Conservation (phyloP, 2,113 vertebrate genomes). For the Riparia riparia region DNA sequence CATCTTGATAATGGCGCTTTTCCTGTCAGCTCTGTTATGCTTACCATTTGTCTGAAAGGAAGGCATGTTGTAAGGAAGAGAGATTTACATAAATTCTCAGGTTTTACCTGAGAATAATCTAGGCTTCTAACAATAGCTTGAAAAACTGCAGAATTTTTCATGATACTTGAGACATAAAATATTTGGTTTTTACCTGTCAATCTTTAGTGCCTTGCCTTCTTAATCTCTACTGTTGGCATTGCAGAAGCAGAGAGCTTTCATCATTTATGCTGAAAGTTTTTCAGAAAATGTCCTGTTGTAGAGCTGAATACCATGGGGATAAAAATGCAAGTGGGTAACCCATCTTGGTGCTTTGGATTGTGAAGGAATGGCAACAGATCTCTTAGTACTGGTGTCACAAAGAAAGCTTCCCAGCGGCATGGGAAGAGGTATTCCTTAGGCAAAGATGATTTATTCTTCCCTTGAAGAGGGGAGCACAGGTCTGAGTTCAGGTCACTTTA, state of each 20-base stretch:
- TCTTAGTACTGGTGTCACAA: not conserved
- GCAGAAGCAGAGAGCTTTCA: not conserved
- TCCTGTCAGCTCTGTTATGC: not conserved
- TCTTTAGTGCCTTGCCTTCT: not conserved
- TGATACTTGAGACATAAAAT: not conserved
- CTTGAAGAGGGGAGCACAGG: not conserved
- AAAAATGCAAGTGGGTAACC: not conserved
- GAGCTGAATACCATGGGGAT: not conserved
- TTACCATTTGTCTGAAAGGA: accelerated
- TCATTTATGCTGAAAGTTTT: not conserved
- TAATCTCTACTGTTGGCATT: not conserved
- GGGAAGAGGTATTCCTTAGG: not conserved
- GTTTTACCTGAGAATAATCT: not conserved
- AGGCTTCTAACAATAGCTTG: not conserved
- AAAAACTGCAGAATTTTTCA: not conserved
- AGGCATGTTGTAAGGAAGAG: not conserved
- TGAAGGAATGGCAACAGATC: not conserved
- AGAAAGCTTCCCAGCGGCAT: not conserved
- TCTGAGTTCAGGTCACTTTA: not conserved
- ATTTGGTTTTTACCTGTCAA: not conserved
- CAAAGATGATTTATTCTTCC: not conserved
- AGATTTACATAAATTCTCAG: not conserved
- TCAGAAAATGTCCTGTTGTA: not conserved
- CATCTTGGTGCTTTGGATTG: not conserved
- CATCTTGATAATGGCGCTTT: not conserved